Evolutionary conservation across 2,888 invertebrate species (phyloP).

Genomic region (Eristalinus sepulchralis): DNA sequence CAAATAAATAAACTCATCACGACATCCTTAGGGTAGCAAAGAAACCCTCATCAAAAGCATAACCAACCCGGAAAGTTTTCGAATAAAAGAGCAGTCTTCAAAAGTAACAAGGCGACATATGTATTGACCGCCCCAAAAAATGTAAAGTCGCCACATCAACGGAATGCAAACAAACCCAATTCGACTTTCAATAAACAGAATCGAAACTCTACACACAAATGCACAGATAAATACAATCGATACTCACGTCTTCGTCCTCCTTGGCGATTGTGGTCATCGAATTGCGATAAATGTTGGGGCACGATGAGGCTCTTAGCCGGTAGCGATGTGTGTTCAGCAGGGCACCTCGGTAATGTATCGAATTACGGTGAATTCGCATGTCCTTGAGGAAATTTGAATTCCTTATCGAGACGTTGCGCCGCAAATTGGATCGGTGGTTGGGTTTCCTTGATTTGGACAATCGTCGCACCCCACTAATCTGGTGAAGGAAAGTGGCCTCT

Average conservation of each 20-base stretch:
- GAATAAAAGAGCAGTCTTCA: background rate
- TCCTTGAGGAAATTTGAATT: constrained; percentile 87
- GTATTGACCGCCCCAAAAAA: background rate
- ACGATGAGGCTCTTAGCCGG: constrained; percentile 91
- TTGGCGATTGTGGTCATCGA: constrained; percentile 93
- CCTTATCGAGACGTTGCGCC: constrained; percentile 78
- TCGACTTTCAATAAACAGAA: background rate
- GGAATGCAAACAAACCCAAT: background rate
- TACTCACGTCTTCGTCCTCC: constrained; percentile 87
- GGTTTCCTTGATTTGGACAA: constrained; percentile 77
- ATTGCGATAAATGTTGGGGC: constrained; percentile 94
- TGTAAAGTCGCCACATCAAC: background rate
- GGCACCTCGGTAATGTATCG: constrained; percentile 92
- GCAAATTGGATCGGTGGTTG: constrained; percentile 77
- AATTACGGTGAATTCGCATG: constrained; percentile 87
- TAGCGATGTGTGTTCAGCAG: constrained; percentile 92
- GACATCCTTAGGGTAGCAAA: no score
- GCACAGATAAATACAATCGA: background rate
- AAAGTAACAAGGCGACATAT: background rate
- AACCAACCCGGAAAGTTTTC: background rate
- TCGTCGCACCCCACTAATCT: constrained; percentile 76
- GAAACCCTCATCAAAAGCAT: background rate
- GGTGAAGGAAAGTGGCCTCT: constrained; percentile 61
- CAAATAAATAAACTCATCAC: no score
- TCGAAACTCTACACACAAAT: background rate